Base-by-base conservation (phyloP, 2,888 invertebrate genomes). In the Ormyrus rosae region DNA sequence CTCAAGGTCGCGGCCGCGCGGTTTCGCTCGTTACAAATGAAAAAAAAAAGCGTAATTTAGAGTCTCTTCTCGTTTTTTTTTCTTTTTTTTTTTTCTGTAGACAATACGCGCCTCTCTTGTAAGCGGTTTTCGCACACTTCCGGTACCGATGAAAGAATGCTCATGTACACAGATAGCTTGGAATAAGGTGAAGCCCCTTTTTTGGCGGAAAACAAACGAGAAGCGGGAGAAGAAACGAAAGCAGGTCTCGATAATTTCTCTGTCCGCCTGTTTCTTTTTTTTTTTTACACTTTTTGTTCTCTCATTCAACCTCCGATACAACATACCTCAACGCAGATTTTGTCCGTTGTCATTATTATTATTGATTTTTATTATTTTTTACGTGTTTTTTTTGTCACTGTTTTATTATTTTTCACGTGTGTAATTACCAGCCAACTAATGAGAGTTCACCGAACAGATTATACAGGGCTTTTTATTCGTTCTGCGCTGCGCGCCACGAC, bases 111-210 rank as follows among this genome's bases (percentile, higher is more conserved):
- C 70, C 48, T 63, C 58, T 55, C 51, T 70, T 53, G 48, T 64
- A 80, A 80, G 72, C 34, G 72, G 81, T 81, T 81, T 75, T 76
- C 77, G 70, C 65, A 71, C 56, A 80, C 74, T 80, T 82, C 77
- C 83, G 80, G 81, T 83, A 83, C 83, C 82, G 82, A 81, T 81
- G 83, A 82, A 83, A 77, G 79, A 83, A 83, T 83, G 83, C 83
- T 83, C 82, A 81, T 82, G 58, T 70, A 77, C 46, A 78, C 69
- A 63, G 60, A 58, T 69, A 74, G 51, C 63, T 11, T 64, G 61
- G 34, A 34, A 34, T 51, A 69, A 74, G 64, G 48, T 56, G 69
- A 79, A 75, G 34, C 34, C 13, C 67, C 55, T 48, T 61, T 53
- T 71, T 69, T 45, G 45, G 53, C 10, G 45, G 34, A 63, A 77